Base-by-base conservation (phyloP, 2,888 invertebrate genomes). In the Nezara viridula region DNA sequence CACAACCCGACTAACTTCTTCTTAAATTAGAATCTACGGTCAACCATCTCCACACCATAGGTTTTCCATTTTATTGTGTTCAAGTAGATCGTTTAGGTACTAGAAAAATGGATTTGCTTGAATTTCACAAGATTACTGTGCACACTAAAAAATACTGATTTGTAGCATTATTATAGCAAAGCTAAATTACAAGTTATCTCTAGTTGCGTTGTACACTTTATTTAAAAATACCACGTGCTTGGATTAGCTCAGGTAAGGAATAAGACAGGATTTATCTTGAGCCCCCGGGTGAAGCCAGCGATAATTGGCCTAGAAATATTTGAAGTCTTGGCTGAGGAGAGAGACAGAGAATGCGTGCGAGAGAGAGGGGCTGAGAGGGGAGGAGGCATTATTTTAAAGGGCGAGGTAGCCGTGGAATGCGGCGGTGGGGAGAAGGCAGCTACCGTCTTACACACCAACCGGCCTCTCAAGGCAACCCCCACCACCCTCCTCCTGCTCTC, bases 401-500 rank as follows among this genome's bases (percentile, higher is more conserved):
- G 66, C 66, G 66, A 73, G 37, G 66, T 73, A 73, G 66, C 32
- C 19, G 37, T 37, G 66, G 66, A 73, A 73, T 73, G 66, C 66
- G 66, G 66, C 66, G 66, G 66, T 73, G 66, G 66, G 66, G 37
- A 21, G 37, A 37, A 4, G 6, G 19, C 66, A 7, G 66, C 66
- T 73, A 73, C 66, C 66, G 66, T 37, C 66, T 73, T 73, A 73
- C 66, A 66, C 55, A 60, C 66, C 32, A 37, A 73, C 32, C 32
- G 66, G 66, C 66, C 66, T 73, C 66, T 37, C 66, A 73, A 73
- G 66, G 66, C 66, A 37, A 37, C 66, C 66, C 66, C 66, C 66
- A 37, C 66, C 66, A 32, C 19, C 10, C 10, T 4, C 10, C 9
- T n/a, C n/a, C 60, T 27, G 21, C 37, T 32, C 66, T 73, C 66